A percentile compares a stretch with the other conserved stretches of the same genome.
phyloP scores from a whole-genome alignment of 2,888 invertebrate species.

The Willowsia nigromaculata region DNA sequence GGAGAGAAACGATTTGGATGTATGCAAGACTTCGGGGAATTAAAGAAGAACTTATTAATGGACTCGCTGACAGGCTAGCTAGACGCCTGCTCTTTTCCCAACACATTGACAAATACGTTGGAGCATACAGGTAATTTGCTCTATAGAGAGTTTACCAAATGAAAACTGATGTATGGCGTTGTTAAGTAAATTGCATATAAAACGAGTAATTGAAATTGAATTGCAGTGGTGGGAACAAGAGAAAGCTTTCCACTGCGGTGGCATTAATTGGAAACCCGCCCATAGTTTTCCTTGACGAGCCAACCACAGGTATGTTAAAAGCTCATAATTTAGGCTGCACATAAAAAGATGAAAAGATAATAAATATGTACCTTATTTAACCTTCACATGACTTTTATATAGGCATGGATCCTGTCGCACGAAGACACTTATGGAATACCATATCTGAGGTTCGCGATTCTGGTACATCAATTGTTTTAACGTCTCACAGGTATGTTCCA shows the following conservation, averaged over 20 bases:
- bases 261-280: slow-evolving; percentile 86
- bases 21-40: slow-evolving; percentile 65
- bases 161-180: background rate
- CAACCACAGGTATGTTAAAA: slow-evolving; percentile 80
- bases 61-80: slow-evolving; percentile 55
- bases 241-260: slow-evolving; percentile 87
- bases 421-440: slow-evolving; percentile 90
- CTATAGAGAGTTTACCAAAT: background rate
- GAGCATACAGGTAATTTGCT: slow-evolving; percentile 61
- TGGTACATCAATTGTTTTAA: slow-evolving; percentile 89
- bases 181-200: background rate
- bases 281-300: slow-evolving; percentile 84
- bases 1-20: slow-evolving; percentile 84
- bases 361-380: background rate
- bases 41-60: slow-evolving; percentile 63
- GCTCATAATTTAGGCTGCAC: too few species aligned
- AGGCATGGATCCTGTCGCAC: slow-evolving; percentile 88
- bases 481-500: slow-evolving; percentile 84
- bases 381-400: too few species aligned
- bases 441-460: slow-evolving; percentile 85
- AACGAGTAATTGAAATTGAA: background rate
- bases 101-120: slow-evolving; percentile 67
- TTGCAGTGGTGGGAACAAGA: slow-evolving; percentile 87
- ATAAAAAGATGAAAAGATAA: background rate
- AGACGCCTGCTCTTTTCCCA: slow-evolving; percentile 56